Conservation (phyloP, 2,113 vertebrate genomes). For the Physeter macrocephalus region DNA sequence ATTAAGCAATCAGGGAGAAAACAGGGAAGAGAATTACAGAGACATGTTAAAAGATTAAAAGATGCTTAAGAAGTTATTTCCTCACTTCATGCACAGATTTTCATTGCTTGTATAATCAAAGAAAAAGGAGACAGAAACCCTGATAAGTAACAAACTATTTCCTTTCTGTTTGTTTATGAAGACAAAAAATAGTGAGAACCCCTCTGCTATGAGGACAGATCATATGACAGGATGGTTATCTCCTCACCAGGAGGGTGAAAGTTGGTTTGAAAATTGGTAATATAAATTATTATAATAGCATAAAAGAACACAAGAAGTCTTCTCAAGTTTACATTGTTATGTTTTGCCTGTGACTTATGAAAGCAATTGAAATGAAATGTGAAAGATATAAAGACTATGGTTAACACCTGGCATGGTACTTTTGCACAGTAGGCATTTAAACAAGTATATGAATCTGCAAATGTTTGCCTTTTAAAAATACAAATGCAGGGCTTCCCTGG, state of each 20-base stretch:
- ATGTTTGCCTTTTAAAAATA: neutral
- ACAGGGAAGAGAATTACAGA: constrained; percentile 44
- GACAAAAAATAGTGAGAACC: neutral
- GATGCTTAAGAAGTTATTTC: constrained; percentile 60
- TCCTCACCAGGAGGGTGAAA: constrained; percentile 29
- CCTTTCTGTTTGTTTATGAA: constrained; percentile 51
- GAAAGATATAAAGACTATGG: neutral
- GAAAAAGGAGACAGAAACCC: constrained; percentile 13
- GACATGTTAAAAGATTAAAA: constrained; percentile 57
- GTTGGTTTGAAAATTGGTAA: constrained; percentile 47
- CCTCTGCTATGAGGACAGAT: constrained; percentile 42
- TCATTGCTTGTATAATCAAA: neutral
- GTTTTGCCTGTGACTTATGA: constrained; percentile 60
- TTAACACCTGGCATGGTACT: neutral
- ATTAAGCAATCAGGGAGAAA: constrained; percentile 55
- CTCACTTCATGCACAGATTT: neutral
- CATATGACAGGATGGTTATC: constrained; percentile 58
- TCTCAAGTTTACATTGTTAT: constrained; percentile 62
- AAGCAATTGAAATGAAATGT: constrained; percentile 1
- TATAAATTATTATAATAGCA: constrained; percentile 68
- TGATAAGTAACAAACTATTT: constrained; percentile 57
- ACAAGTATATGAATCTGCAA: neutral
- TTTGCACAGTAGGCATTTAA: neutral
- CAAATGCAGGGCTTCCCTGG: too few species aligned
- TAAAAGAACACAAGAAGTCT: constrained; percentile 61